Base-by-base conservation (phyloP, 2,888 invertebrate species). In the Agrotis puta region DNA sequence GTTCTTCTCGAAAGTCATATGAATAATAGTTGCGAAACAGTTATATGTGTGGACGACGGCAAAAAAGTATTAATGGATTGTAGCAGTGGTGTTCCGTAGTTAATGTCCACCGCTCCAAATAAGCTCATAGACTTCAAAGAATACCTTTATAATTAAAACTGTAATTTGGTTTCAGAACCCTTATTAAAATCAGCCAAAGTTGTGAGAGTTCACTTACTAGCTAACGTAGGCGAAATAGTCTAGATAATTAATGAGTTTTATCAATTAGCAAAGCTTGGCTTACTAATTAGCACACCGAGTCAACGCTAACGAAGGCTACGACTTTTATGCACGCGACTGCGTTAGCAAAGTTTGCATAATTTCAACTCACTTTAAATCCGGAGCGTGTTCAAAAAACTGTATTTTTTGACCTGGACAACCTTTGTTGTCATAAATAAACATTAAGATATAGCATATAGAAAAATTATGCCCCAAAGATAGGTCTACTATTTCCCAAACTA, bases 201-300 rank as follows among this genome's bases (percentile, higher is more conserved):
- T 64, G 48, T 20, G 48, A 59, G 24, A 65, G 33, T 24, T 22
- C 39, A 39, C 27, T 16, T 47, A 14, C 24, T n/a, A 22, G 33
- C 18, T 48, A 7, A 50, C 20, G 43, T 67, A 48, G 47, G 74
- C 18, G 43, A 48, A 59, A 53, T 53, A 67, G 48, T 39, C 20
- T 50, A 33, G 33, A 9, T 39, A 39, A 24, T 47, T 3, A 67
- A 48, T 59, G 54, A 33, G 67, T 1, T 68, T 54, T 24, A 75
- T 7, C 56, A 67, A 74, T 74, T 64, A 70, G 53, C 63, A 50
- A 77, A 50, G 70, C 70, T 64, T 51, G 63, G 47, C n/a, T 64
- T 54, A 54, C 33, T 64, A 50, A 70, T 59, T 54, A 64, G 64
- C 9, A n/a, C 62, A 51, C 14, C 14, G 6, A n/a, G 33, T 56